Evolutionary conservation across 1,140 invertebrate species (phyloP).

Genomic region (Matsumurasca onukii): DNA sequence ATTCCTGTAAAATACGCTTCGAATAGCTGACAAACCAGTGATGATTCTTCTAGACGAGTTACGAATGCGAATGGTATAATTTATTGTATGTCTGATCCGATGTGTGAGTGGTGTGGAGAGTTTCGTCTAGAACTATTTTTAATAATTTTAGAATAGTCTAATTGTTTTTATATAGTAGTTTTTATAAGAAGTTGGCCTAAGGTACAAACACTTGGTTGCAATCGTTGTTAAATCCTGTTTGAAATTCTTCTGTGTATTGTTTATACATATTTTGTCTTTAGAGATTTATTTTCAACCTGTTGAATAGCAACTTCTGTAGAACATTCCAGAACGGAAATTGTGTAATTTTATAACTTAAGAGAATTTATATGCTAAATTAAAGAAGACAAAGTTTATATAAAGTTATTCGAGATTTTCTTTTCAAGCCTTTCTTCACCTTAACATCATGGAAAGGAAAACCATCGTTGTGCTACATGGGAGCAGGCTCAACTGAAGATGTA

Average conservation of each 20-base stretch:
- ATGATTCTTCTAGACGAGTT: no score
- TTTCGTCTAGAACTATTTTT: neutral
- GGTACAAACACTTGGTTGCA: neutral
- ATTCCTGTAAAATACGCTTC: no score
- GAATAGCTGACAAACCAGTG: no score
- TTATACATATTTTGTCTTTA: slow-evolving; percentile 12
- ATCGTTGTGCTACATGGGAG: neutral
- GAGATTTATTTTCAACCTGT: slow-evolving; percentile 11
- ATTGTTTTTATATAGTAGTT: slow-evolving; percentile 20
- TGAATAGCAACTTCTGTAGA: neutral
- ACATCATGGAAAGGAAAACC: neutral
- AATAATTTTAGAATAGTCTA: neutral
- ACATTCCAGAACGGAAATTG: slow-evolving; percentile 23
- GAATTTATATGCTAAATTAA: slow-evolving; percentile 23
- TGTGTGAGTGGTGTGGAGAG: neutral
- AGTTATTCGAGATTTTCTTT: neutral
- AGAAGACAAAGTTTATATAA: neutral
- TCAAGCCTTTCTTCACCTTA: neutral
- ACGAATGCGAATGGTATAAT: slow-evolving; percentile 3
- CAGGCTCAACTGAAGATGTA: neutral
- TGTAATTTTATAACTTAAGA: slow-evolving; percentile 18
- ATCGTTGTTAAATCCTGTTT: neutral
- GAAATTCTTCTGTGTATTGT: neutral
- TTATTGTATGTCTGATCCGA: slow-evolving; percentile 1
- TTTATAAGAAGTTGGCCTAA: slow-evolving; percentile 4